A percentile compares a stretch with the other conserved stretches of the same genome.
These are phyloP conservation scores for Agrypnia vestita DNA, from an alignment of 1,140 invertebrate genomes.

Conservation along the genomic window DNA sequence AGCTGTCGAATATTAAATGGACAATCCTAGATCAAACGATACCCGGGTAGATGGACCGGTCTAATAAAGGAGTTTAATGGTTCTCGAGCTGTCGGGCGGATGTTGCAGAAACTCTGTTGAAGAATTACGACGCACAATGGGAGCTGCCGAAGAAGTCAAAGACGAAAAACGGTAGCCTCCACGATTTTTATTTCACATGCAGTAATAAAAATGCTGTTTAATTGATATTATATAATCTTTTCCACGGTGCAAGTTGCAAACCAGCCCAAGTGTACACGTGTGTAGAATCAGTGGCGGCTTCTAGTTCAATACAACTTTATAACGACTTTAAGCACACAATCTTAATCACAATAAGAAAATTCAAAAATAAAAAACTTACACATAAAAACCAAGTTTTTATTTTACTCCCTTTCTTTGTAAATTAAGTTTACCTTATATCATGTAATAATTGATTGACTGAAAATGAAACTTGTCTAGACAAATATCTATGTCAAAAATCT, in stretches of 20 bases:
- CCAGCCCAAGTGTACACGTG: neutral
- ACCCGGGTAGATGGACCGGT: neutral
- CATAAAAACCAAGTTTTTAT: too few species aligned
- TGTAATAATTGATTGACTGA: too few species aligned
- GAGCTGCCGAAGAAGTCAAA: neutral
- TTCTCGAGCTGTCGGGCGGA: neutral
- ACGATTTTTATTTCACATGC: neutral
- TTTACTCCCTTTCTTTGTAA: too few species aligned
- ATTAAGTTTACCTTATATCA: too few species aligned
- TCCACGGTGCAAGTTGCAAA: neutral
- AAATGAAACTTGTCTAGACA: too few species aligned
- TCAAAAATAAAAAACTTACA: too few species aligned
- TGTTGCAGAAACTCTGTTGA: neutral
- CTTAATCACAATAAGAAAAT: too few species aligned
- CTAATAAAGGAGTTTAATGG: conserved; percentile 22
- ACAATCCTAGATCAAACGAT: conserved; percentile 9
- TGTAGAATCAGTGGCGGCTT: too few species aligned
- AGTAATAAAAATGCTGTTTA: neutral
- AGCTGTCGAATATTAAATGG: conserved; percentile 13
- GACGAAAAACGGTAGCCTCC: neutral
- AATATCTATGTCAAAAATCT: too few species aligned
- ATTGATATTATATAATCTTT: conserved; percentile 9
- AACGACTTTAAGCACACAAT: too few species aligned
- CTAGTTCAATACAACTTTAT: too few species aligned
- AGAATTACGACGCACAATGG: too few species aligned